These are phyloP conservation scores for Theocolax elegans DNA, from an alignment of 1,140 invertebrate genomes.

Conservation along the genomic window DNA sequence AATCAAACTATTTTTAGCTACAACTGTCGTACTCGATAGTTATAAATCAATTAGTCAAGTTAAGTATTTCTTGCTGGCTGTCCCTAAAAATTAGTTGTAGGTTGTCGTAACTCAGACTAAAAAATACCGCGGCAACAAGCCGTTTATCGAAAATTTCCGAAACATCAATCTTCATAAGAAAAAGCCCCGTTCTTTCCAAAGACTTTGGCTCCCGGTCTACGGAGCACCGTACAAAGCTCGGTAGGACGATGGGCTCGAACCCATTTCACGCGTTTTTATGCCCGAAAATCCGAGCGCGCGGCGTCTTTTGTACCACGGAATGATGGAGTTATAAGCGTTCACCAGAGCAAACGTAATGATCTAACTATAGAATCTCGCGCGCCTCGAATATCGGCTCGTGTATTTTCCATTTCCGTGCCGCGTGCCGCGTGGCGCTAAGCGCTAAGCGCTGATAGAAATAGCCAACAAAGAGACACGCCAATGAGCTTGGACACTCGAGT, in stretches of 20 bases:
- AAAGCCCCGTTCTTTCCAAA: background rate
- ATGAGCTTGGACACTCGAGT: constrained; percentile 15
- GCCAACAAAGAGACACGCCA: background rate
- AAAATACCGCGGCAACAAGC: too few species aligned
- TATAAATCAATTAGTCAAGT: too few species aligned
- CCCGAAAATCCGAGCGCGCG: background rate
- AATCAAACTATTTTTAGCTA: too few species aligned
- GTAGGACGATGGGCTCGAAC: background rate
- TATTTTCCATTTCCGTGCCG: background rate
- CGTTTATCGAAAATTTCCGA: background rate
- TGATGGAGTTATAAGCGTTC: constrained; percentile 30
- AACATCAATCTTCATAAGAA: constrained; percentile 17
- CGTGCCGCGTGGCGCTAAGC: background rate
- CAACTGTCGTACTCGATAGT: too few species aligned
- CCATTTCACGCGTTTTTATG: constrained; percentile 25
- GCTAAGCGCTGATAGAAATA: background rate
- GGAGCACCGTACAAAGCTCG: background rate
- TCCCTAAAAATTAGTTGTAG: too few species aligned
- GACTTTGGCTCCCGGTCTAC: background rate
- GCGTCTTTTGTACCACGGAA: constrained; percentile 9
- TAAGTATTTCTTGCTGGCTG: too few species aligned
- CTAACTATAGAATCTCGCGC: constrained; percentile 18
- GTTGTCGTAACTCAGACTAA: too few species aligned
- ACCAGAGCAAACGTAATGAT: background rate
- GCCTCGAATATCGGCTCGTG: background rate